phyloP scores from a whole-genome alignment of 2,113 vertebrate genomes.

The Verasper variegatus region DNA sequence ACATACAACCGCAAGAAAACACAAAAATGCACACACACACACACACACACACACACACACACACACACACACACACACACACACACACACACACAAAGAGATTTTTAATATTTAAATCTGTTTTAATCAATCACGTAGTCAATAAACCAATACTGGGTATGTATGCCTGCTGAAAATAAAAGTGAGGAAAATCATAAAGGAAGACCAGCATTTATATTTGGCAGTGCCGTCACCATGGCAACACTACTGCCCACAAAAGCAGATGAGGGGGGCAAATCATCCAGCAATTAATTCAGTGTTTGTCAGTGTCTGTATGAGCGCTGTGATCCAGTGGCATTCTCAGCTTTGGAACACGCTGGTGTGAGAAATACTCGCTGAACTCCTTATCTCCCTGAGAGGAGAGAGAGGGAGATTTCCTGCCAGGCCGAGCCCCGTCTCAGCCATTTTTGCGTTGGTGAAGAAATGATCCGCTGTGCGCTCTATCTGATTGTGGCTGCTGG shows the following conservation, averaged over 20 bases:
- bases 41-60: constrained; percentile 29
- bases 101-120: not conserved
- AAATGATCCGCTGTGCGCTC: too few species aligned
- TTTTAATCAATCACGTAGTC: not conserved
- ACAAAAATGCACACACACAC: too few species aligned
- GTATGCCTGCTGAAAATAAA: not conserved
- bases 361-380: constrained; percentile 32
- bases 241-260: constrained; percentile 32
- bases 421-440: too few species aligned
- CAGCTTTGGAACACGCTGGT: constrained; percentile 21
- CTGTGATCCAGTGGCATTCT: constrained; percentile 23
- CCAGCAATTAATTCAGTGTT: constrained; percentile 41
- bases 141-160: not conserved
- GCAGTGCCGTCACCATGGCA: constrained; percentile 46
- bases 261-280: not conserved
- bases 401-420: not conserved
- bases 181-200: not conserved
- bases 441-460: too few species aligned
- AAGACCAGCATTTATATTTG: constrained; percentile 3
- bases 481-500: too few species aligned
- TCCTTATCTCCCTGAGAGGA: constrained; percentile 25
- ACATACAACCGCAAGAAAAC: too few species aligned
- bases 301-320: constrained; percentile 8
- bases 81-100: not conserved
- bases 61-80: too few species aligned